Percentiles rank a stretch among this genome's conserved stretches.
These are phyloP conservation scores for Petrocephalus schoutedeni DNA, from an alignment of 2,797 vertebrate species.

Conservation along the genomic window DNA sequence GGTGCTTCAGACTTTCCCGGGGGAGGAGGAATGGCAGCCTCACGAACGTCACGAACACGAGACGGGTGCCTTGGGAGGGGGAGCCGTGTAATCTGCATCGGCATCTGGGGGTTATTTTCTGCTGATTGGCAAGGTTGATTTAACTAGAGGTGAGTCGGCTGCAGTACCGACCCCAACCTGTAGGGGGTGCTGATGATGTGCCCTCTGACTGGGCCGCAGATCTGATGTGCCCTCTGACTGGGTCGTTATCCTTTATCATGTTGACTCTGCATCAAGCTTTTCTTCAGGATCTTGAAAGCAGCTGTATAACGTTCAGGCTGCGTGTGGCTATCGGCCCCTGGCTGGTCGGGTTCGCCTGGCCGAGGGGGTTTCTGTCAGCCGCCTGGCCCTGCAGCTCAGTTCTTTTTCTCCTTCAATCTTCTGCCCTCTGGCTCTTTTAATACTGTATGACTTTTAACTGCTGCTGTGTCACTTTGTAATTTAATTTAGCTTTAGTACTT, in stretches of 20 bases:
- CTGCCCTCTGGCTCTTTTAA: background rate
- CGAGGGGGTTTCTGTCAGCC: background rate
- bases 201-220: background rate
- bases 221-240: background rate
- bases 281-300: background rate
- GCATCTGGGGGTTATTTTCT: background rate
- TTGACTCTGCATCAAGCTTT: background rate
- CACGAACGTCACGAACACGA: background rate
- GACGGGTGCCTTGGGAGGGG: background rate
- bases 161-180: background rate
- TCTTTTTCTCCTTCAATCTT: background rate
- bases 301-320: background rate
- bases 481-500: background rate
- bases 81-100: background rate
- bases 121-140: background rate
- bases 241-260: background rate
- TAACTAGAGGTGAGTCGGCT: slow-evolving; percentile 14
- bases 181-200: background rate
- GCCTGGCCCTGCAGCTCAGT: background rate
- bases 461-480: background rate
- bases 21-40: background rate
- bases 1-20: background rate
- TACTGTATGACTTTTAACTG: background rate
- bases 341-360: background rate
- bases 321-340: background rate